phyloP scores from a whole-genome alignment of 1,140 invertebrate species.

The Brachionus calyciflorus region DNA sequence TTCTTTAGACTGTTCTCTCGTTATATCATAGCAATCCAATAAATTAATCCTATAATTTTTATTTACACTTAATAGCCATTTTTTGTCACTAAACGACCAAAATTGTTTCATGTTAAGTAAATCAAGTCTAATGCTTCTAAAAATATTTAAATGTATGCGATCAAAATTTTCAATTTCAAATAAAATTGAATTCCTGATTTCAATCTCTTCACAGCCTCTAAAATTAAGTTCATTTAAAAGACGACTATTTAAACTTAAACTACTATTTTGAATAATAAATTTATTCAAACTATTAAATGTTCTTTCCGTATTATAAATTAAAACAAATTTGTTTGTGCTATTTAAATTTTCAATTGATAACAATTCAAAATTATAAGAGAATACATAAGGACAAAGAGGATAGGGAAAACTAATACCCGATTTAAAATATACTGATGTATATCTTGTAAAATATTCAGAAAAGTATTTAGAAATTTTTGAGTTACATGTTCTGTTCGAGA shows the following conservation, averaged over 20 bases:
- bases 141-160: too few species aligned
- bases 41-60: neutral
- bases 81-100: too few species aligned
- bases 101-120: neutral
- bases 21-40: neutral
- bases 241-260: neutral
- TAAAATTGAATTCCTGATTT: neutral
- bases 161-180: neutral
- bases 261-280: neutral
- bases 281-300: neutral
- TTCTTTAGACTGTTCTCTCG: neutral
- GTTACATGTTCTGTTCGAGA: neutral
- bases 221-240: too few species aligned
- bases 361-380: neutral
- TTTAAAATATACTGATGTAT: neutral
- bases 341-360: neutral
- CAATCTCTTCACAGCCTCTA: neutral
- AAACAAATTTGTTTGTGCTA: neutral
- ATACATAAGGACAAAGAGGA: neutral
- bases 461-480: neutral
- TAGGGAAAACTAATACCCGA: neutral
- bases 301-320: neutral
- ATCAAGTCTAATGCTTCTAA: too few species aligned
- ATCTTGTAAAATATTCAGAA: too few species aligned
- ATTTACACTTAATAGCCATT: neutral